Evolutionary conservation across 2,797 vertebrate species (phyloP).

Genomic region (Anolis apletophallus): DNA sequence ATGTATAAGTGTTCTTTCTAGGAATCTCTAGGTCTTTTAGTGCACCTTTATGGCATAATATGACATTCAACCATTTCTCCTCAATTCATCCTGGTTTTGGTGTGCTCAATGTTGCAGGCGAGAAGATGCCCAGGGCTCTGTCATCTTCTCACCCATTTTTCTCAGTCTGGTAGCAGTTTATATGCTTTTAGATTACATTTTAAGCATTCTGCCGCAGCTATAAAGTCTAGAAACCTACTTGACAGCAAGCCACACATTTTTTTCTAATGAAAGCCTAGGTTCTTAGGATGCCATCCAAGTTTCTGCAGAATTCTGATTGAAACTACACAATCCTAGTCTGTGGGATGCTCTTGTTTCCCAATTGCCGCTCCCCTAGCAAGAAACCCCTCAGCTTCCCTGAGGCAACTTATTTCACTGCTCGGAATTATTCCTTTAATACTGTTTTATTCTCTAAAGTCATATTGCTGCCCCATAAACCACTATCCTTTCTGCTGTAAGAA

Average conservation of each 20-base stretch:
- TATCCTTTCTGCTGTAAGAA: neutral
- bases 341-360: neutral
- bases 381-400: neutral
- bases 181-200: neutral
- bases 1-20: too few species aligned
- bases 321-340: neutral
- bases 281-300: neutral
- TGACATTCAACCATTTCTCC: neutral
- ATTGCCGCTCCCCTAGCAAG: neutral
- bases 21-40: too few species aligned
- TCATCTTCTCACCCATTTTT: neutral
- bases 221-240: neutral
- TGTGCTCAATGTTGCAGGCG: too few species aligned
- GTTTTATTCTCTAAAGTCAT: neutral
- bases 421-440: neutral
- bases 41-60: too few species aligned
- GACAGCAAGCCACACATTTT: neutral
- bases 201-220: neutral
- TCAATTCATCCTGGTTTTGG: neutral
- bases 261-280: neutral
- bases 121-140: neutral
- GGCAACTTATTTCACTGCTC: neutral
- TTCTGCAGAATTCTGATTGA: neutral
- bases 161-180: neutral
- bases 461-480: neutral